Evolutionary conservation across 2,113 vertebrate species (phyloP).

Genomic region (Muntiacus reevesi): DNA sequence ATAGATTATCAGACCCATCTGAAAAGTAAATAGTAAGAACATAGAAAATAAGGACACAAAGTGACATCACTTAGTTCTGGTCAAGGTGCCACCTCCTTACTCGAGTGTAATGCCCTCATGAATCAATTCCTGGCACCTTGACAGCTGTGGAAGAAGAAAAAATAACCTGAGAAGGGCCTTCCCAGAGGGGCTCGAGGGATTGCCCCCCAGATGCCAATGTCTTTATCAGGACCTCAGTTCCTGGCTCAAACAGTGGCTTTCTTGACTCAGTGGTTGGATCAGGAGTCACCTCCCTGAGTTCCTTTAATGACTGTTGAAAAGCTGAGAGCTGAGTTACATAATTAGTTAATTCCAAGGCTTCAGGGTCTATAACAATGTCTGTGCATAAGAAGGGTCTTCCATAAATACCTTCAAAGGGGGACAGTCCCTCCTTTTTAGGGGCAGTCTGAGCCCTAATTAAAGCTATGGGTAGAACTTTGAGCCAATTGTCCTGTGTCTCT

Average conservation of each 20-base stretch:
- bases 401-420: background rate
- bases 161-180: background rate
- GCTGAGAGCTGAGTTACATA: background rate
- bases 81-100: background rate
- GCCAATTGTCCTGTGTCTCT: background rate
- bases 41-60: background rate
- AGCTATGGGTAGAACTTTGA: background rate
- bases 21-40: background rate
- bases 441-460: background rate
- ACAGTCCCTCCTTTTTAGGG: background rate
- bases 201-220: background rate
- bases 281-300: background rate
- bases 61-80: background rate
- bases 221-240: background rate
- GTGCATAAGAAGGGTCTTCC: background rate
- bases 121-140: background rate
- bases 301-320: background rate
- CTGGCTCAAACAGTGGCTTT: background rate
- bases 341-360: background rate
- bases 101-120: background rate
- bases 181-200: background rate
- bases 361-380: background rate
- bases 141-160: background rate
- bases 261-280: background rate
- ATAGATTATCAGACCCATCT: background rate